Conservation (phyloP, 2,888 invertebrate species). For the Limenitis camilla region DNA sequence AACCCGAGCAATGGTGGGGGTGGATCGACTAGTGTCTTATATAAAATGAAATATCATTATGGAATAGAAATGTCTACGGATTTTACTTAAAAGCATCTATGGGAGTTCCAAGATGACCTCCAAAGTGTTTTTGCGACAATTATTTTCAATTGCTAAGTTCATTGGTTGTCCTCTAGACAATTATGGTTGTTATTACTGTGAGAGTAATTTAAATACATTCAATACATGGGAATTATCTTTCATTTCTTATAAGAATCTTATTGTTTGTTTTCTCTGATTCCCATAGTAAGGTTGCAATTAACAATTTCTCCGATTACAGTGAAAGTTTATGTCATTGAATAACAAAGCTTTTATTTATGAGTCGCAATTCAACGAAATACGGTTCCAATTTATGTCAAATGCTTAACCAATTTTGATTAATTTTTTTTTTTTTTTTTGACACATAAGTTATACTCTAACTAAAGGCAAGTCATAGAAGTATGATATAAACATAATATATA, state of each 20-base stretch:
- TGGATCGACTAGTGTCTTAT: too few relatives aligned
- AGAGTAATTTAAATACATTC: slow-evolving; percentile 17
- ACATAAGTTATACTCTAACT: too few relatives aligned
- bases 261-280: slow-evolving; percentile 16
- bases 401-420: too few relatives aligned
- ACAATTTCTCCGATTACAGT: not conserved
- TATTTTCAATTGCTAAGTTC: slow-evolving; percentile 52
- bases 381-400: too few relatives aligned
- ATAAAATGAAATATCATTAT: too few relatives aligned
- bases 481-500: too few relatives aligned
- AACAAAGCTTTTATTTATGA: not conserved
- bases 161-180: slow-evolving; percentile 45
- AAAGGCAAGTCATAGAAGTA: too few relatives aligned
- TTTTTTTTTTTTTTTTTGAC: too few relatives aligned
- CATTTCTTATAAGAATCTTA: slow-evolving; percentile 24
- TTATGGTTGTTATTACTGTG: slow-evolving; percentile 27
- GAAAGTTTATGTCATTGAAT: not conserved
- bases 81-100: not conserved
- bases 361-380: too few relatives aligned
- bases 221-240: slow-evolving; percentile 9
- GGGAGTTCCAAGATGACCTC: slow-evolving; percentile 33
- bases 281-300: slow-evolving; percentile 3
- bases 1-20: too few relatives aligned
- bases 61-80: too few relatives aligned
- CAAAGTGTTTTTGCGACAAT: slow-evolving; percentile 47